A percentile compares a stretch with the other conserved stretches of the same genome.
Evolutionary conservation across 2,113 vertebrate genomes (phyloP).

Genomic region (Rana temporaria): DNA sequence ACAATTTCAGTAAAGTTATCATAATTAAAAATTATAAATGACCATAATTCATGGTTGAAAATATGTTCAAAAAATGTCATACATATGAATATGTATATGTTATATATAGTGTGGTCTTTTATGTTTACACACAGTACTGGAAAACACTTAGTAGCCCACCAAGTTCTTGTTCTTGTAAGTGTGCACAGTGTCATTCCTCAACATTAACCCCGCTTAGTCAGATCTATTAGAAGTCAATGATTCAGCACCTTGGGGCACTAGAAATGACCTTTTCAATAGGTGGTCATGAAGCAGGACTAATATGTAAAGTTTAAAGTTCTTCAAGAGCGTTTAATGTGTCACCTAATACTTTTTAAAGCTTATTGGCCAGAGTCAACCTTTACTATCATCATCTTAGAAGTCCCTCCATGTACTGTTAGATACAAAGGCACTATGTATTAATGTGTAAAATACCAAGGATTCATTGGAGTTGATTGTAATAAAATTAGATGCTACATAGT

Average conservation of each 20-base stretch:
- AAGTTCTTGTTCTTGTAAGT: constrained; percentile 32
- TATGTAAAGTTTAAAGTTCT: constrained; percentile 27
- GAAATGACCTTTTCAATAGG: constrained; percentile 49
- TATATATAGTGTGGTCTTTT: neutral
- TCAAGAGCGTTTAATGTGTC: constrained; percentile 35
- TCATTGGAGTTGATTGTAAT: no score
- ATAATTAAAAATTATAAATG: no score
- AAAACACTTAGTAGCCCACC: constrained; percentile 21
- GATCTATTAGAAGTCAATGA: constrained; percentile 41
- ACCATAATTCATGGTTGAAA: no score
- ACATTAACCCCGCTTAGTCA: constrained; percentile 47
- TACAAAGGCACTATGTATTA: no score
- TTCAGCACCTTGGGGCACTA: constrained; percentile 31
- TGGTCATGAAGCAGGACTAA: constrained; percentile 43
- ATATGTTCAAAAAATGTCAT: no score
- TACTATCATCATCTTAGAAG: constrained; percentile 62
- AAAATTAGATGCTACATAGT: no score
- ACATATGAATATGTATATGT: no score
- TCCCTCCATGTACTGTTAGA: neutral
- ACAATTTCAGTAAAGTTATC: no score
- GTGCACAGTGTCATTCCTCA: constrained; percentile 37
- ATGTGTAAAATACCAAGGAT: no score
- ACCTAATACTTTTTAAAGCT: constrained; percentile 34
- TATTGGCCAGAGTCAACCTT: constrained; percentile 1
- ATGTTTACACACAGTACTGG: neutral